Evolutionary conservation across 2,113 vertebrate species (phyloP).

Genomic region (Clupea harengus): DNA sequence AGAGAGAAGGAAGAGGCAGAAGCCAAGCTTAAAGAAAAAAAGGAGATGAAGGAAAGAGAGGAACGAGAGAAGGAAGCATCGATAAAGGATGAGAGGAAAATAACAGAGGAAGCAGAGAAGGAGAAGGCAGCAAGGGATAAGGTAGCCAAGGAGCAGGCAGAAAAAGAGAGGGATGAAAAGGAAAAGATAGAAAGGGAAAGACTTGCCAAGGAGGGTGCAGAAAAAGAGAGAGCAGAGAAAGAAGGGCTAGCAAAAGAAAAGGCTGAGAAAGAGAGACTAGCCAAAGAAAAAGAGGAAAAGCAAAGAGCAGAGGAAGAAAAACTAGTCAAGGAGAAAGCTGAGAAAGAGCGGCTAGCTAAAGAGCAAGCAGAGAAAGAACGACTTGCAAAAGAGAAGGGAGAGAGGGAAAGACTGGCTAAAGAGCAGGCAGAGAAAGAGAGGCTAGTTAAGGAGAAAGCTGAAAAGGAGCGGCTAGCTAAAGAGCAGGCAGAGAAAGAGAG

Average conservation of each 20-base stretch:
- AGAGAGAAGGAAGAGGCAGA: constrained; percentile 43
- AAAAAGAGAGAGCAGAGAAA: constrained; percentile 20
- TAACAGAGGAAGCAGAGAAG: constrained; percentile 4
- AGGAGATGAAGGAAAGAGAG: constrained; percentile 26
- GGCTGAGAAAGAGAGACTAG: neutral
- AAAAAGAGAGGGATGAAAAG: constrained; percentile 32
- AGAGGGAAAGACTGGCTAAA: neutral
- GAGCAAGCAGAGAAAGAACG: neutral
- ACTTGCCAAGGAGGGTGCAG: neutral
- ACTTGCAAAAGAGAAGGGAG: neutral
- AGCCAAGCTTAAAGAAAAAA: constrained; percentile 36
- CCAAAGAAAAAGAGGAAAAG: constrained; percentile 28
- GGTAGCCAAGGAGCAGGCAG: constrained; percentile 5
- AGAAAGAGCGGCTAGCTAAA: neutral
- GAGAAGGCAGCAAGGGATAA: constrained; percentile 18
- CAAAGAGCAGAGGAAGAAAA: constrained; percentile 16
- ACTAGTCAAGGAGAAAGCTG: neutral
- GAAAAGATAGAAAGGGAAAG: constrained; percentile 25
- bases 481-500: neutral
- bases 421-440: constrained; percentile 18
- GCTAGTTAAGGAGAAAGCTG: neutral
- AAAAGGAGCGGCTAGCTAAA: constrained; percentile 2
- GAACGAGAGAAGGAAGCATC: constrained; percentile 21
- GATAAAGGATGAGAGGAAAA: neutral
- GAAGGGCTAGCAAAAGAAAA: constrained; percentile 21